Conservation (phyloP, 2,113 vertebrate species). For the Laterallus jamaicensis region DNA sequence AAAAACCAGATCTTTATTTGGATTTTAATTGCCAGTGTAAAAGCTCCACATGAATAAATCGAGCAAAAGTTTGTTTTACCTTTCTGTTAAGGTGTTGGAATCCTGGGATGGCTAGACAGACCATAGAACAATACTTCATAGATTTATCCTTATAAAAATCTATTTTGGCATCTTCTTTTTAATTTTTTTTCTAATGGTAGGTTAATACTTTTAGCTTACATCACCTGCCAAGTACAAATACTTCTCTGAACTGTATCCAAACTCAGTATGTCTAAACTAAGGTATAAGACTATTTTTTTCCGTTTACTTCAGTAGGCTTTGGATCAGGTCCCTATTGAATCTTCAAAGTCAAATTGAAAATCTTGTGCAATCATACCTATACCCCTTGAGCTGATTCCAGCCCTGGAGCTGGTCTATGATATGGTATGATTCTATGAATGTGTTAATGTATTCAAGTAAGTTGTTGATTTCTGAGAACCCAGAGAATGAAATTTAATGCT, state of each 20-base stretch:
- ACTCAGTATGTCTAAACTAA: slow-evolving; percentile 18
- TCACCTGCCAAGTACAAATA: slow-evolving; percentile 5
- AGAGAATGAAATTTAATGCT: neutral
- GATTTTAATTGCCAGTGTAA: neutral
- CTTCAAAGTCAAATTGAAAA: neutral
- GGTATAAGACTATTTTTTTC: neutral
- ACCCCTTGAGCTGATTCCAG: neutral
- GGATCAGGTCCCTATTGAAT: neutral
- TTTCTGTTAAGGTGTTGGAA: neutral
- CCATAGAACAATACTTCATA: neutral
- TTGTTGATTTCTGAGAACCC: neutral
- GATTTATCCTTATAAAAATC: slow-evolving; percentile 12
- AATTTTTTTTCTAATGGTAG: neutral
- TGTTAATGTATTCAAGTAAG: neutral
- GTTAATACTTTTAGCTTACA: slow-evolving; percentile 39
- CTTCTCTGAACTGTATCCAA: slow-evolving; percentile 41
- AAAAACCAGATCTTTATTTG: neutral
- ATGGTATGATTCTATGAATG: neutral
- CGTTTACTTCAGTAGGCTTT: slow-evolving; percentile 2
- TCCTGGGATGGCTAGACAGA: neutral
- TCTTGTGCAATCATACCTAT: neutral
- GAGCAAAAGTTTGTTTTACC: neutral
- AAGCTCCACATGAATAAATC: neutral
- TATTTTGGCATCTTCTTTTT: neutral
- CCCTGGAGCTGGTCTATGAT: neutral